Conservation (phyloP, 2,888 invertebrate species). For the Oeneis ivallda region DNA sequence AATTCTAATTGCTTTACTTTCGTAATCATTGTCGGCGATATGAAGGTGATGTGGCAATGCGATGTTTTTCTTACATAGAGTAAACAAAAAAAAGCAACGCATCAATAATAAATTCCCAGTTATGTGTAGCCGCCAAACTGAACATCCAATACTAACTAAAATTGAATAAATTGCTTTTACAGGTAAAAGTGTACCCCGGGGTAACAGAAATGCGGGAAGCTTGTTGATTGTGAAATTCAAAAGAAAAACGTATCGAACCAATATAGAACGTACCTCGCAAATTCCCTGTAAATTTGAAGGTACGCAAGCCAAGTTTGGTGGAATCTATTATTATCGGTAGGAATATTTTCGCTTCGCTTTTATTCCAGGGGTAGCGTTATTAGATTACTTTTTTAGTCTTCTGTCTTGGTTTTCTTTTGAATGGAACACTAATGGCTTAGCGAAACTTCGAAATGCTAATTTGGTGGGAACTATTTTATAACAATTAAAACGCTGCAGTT, state of each 20-base stretch:
- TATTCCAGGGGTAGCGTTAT: slow-evolving; percentile 22
- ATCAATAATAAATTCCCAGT: neutral
- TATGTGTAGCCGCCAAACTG: slow-evolving; percentile 15
- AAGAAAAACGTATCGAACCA: slow-evolving; percentile 34
- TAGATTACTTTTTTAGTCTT: slow-evolving; percentile 27
- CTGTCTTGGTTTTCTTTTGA: slow-evolving; percentile 22
- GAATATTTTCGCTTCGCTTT: slow-evolving; percentile 27
- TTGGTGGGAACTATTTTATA: slow-evolving; percentile 56
- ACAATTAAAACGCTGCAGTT: slow-evolving; percentile 37
- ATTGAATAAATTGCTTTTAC: slow-evolving; percentile 31
- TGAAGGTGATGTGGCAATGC: too few relatives aligned
- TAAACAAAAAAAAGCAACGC: too few relatives aligned
- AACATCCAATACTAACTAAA: slow-evolving; percentile 25
- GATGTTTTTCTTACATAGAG: too few relatives aligned
- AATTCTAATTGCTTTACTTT: neutral
- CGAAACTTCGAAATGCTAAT: slow-evolving; percentile 60
- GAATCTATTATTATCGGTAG: slow-evolving; percentile 36
- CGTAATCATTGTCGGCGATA: neutral
- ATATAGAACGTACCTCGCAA: slow-evolving; percentile 31
- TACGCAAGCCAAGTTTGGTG: slow-evolving; percentile 23
- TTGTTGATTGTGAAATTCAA: slow-evolving; percentile 37
- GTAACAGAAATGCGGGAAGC: slow-evolving; percentile 20
- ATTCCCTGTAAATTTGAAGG: slow-evolving; percentile 34
- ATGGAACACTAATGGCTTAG: slow-evolving; percentile 19
- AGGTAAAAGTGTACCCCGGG: slow-evolving; percentile 27